A percentile compares a stretch with the other conserved stretches of the same genome.
Conservation (phyloP, 2,797 vertebrate species). For the Melanotaenia nigrans region DNA sequence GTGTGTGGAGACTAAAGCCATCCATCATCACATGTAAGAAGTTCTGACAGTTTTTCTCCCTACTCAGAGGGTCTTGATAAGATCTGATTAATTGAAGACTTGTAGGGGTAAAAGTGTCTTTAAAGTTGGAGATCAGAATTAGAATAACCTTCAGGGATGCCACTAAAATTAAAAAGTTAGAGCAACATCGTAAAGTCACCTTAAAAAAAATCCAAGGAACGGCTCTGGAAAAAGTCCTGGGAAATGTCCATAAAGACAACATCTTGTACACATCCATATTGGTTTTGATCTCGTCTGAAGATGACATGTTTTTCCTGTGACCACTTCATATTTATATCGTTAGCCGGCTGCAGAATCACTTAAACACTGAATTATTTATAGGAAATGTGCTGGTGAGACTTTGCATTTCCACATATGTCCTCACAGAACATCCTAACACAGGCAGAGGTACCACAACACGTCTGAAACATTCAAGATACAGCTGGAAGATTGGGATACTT, state of each 20-base stretch:
- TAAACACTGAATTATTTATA: constrained; percentile 45
- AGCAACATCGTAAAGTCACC: neutral
- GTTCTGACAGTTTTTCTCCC: constrained; percentile 15
- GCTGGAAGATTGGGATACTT: constrained; percentile 55
- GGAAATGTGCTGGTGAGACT: constrained; percentile 37
- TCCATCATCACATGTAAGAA: constrained; percentile 6
- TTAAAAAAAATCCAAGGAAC: no score
- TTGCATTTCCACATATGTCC: constrained; percentile 37
- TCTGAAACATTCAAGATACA: constrained; percentile 63
- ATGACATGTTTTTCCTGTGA: neutral
- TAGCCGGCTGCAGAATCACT: constrained; percentile 14
- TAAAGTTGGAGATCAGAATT: neutral
- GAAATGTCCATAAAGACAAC: neutral
- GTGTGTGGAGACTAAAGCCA: neutral
- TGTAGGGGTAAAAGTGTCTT: neutral
- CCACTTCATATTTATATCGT: constrained; percentile 18
- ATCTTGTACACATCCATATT: neutral
- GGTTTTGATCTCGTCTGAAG: neutral
- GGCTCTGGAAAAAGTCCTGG: neutral
- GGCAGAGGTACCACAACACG: constrained; percentile 30
- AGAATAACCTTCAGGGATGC: neutral
- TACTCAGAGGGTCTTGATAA: neutral
- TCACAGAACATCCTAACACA: constrained; percentile 3
- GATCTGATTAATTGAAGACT: neutral
- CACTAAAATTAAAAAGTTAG: neutral